phyloP scores from a whole-genome alignment of 2,888 invertebrate genomes.

The Eupithecia exiguata region DNA sequence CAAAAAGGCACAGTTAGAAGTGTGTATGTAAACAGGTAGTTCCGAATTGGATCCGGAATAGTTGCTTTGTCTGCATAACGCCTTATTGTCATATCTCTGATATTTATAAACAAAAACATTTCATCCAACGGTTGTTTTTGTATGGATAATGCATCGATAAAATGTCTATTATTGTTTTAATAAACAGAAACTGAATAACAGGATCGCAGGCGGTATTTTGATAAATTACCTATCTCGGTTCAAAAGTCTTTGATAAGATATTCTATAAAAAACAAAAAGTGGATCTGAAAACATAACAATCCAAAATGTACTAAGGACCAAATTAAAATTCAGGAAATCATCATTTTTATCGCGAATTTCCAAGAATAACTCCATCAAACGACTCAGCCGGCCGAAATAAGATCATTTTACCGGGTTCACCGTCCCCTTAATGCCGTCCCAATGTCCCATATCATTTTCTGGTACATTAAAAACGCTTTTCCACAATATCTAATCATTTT shows the following conservation, averaged over 20 bases:
- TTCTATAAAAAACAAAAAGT: not conserved
- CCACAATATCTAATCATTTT: slow-evolving; percentile 38
- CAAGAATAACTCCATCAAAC: slow-evolving; percentile 15
- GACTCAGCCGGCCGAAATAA: slow-evolving; percentile 12
- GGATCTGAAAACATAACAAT: not conserved
- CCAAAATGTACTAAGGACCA: not conserved
- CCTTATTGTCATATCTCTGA: not conserved
- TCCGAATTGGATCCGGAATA: too few relatives aligned
- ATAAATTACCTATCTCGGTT: not conserved
- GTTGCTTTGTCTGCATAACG: too few relatives aligned
- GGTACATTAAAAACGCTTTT: slow-evolving; percentile 25
- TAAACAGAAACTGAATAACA: not conserved
- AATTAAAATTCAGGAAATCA: not conserved
- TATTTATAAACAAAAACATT: not conserved
- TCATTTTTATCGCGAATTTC: slow-evolving; percentile 7
- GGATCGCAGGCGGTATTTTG: not conserved
- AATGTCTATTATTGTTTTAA: not conserved
- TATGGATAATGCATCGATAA: not conserved
- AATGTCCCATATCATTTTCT: slow-evolving; percentile 11
- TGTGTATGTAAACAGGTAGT: too few relatives aligned
- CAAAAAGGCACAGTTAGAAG: too few relatives aligned
- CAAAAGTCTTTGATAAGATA: not conserved
- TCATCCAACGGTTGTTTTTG: not conserved
- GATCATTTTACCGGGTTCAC: slow-evolving; percentile 17
- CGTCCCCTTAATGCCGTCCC: slow-evolving; percentile 1